These are phyloP conservation scores for Yoshiicerus persimilis DNA, from an alignment of 1,140 invertebrate genomes.

Conservation along the genomic window DNA sequence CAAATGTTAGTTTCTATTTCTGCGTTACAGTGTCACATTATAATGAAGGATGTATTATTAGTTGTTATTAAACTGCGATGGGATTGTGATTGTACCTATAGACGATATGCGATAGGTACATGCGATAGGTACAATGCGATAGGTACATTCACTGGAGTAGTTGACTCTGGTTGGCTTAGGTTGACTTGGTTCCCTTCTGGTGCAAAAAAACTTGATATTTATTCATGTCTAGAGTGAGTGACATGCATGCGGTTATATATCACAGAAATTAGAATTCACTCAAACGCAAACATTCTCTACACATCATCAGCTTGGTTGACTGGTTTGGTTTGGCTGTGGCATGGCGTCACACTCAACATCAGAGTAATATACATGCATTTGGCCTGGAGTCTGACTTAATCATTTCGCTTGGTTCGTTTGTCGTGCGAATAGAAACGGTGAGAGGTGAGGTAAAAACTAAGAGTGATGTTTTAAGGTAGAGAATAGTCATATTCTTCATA, in stretches of 20 bases:
- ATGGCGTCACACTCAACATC: not conserved
- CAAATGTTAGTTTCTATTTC: no score
- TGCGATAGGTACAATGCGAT: not conserved
- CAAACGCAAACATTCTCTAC: constrained; percentile 7
- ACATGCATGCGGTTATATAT: constrained; percentile 6
- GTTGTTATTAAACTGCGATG: not conserved
- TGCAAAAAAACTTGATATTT: not conserved
- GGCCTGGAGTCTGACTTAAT: not conserved
- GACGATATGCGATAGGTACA: not conserved
- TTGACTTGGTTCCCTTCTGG: not conserved
- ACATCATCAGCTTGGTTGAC: not conserved
- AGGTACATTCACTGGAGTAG: no score
- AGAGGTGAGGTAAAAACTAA: not conserved
- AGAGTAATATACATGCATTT: not conserved
- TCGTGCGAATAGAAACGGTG: not conserved
- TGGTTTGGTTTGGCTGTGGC: not conserved
- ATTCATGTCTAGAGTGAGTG: constrained; percentile 1
- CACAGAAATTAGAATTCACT: constrained; percentile 9
- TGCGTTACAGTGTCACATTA: not conserved
- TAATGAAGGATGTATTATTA: not conserved
- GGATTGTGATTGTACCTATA: not conserved
- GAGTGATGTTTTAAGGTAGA: not conserved
- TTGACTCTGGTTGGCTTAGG: not conserved
- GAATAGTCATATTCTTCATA: no score
- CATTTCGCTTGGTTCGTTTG: not conserved